Evolutionary conservation across 2,113 vertebrate genomes (phyloP).

Genomic region (Lanius ludovicianus): DNA sequence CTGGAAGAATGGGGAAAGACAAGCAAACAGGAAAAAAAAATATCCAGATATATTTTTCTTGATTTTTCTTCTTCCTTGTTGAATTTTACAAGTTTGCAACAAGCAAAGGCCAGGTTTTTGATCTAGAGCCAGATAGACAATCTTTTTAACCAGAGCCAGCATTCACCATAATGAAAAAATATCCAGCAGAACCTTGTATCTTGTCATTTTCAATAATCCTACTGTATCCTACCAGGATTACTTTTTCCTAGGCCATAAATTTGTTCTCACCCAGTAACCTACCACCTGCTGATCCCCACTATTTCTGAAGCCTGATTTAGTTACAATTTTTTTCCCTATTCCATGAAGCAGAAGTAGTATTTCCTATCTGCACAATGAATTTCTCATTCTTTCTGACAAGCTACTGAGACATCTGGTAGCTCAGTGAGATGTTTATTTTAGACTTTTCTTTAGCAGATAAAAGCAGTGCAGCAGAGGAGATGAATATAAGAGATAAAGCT

Average conservation of each 20-base stretch:
- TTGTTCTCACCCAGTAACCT: conserved; percentile 65
- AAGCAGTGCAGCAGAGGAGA: neutral
- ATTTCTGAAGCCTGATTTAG: conserved; percentile 52
- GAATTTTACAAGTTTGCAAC: neutral
- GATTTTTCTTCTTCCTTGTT: neutral
- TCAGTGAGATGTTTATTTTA: conserved; percentile 47
- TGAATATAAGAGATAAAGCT: neutral
- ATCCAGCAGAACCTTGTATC: neutral
- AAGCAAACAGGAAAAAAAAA: neutral
- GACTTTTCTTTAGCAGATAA: conserved; percentile 55
- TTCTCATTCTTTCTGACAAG: neutral
- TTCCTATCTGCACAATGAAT: neutral
- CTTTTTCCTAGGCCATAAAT: conserved; percentile 55
- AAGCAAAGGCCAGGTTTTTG: neutral
- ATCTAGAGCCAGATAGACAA: neutral
- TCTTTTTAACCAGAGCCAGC: conserved; percentile 7
- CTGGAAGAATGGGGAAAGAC: neutral
- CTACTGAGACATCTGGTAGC: neutral
- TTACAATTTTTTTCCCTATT: neutral
- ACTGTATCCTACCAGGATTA: conserved; percentile 33
- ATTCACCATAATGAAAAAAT: neutral
- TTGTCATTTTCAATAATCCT: conserved; percentile 50
- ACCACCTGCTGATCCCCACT: conserved; percentile 40
- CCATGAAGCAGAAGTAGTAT: conserved; percentile 13
- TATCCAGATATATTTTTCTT: neutral